Evolutionary conservation across 2,888 invertebrate species (phyloP), one percentile per base, ranked within the genome.

Genomic region (Ichneumoninae sp.): DNA sequence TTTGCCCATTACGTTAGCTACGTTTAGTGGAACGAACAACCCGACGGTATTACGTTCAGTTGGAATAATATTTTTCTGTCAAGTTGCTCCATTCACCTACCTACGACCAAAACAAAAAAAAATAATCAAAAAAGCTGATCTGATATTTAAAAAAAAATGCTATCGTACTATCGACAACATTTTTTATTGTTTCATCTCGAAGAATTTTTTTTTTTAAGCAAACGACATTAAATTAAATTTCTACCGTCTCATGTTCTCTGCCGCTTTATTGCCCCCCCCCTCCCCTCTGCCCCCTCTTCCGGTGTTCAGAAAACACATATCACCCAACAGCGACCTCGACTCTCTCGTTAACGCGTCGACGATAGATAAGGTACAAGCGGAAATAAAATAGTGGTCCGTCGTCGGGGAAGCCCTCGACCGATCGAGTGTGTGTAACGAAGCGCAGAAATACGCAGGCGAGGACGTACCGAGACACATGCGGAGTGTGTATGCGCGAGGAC

Each of bases 301-400:
- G 30, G 10, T 10, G 40, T 40, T 40, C 30, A 36, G 40, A 54
- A 76, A 66, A 54, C 22, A 66, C 52, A 52, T 54, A 36, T 62
- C 33, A 16, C 66, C 33, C 40, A 57, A 22, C 40, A 13, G 40
- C 52, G 36, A 66, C 1, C 22, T 10, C 16, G 57, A 70, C 75
- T 57, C 36, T 62, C 75, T 81, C 81, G 81, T 85, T 85, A 86
- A 85, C 86, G 76, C 82, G 83, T 85, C 88, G 74, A 82, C 85
- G 82, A 77, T n/a, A 75, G 80, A 86, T 86, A 86, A 87, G 85
- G 86, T 87, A 87, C 83, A n/a, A 80, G 82, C 80, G 81, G 86
- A 83, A 86, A 86, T 86, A 85, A 86, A 85, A 84, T 80, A 68
- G 82, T 62, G 62, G 62, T 74, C 47, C 72, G 47, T 62, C 33